Evolutionary conservation across 2,113 vertebrate species (phyloP), one percentile per base, ranked within the genome.

Genomic region (Phalacrocorax pelagicus): DNA sequence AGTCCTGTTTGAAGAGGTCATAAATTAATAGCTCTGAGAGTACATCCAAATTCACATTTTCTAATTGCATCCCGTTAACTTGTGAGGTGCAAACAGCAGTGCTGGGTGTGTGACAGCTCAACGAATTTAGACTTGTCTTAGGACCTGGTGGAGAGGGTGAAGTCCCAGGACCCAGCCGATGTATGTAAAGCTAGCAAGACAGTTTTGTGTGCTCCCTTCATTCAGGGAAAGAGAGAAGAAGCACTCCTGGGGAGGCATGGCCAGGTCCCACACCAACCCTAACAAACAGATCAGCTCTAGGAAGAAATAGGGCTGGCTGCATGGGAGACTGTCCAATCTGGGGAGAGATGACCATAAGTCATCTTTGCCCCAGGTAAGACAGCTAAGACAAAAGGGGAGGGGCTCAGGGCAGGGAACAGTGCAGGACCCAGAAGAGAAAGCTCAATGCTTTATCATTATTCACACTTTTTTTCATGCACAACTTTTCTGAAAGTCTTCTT

Each of bases 151-250:
- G 42, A 83, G 54, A 86, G 14, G 9, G 22, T 63, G 47, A 66
- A 92, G 59, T 77, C 47, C n/a, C 29, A 72, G 32, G 12, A 40
- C 51, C 20, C 49, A 54, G 69, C 9, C 30, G 20, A 30, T 12
- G 30, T 29, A 2, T 0, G 2, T 21, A 83, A 77, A 84, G 34
- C 20, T n/a, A 58, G 11, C 0, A 0, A 51, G 34, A 67, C 27
- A 36, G 19, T 17, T 88, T 34, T 66, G 59, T 54, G 69, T 0
- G 1, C 32, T 72, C 49, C 10, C 10, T 89, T 75, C 66, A 29
- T 61, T 49, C 16, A 65, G 77, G 10, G 34, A 17, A 78, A 54
- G n/a, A 9, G 23, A 90, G 49, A 82, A n/a, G 34, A 0, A 92
- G 20, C 52, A 55, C 5, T 79, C 26, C 17, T 70, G 66, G 21